Percentiles rank a stretch among this genome's conserved stretches.
Conservation (phyloP, 1,140 invertebrate species). For the Notospermus geniculatus region DNA sequence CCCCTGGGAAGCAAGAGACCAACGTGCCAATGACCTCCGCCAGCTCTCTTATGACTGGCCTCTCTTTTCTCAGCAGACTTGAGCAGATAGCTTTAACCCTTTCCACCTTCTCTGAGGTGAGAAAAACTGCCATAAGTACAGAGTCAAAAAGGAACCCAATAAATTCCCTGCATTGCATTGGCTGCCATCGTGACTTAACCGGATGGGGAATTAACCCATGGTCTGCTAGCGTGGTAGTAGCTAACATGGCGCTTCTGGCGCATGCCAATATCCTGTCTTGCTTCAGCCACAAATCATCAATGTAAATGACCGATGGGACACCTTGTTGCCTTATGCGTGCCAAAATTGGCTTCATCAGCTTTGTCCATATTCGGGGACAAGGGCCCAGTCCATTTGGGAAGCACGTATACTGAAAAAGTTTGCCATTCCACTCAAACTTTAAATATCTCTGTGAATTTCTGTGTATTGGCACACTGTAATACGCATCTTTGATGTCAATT, state of each 20-base stretch:
- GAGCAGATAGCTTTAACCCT: neutral
- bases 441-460: conserved; percentile 19
- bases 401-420: conserved; percentile 23
- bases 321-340: conserved; percentile 9
- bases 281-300: neutral
- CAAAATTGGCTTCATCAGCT: conserved; percentile 22
- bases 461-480: conserved; percentile 21
- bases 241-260: neutral
- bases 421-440: conserved; percentile 20
- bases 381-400: conserved; percentile 23
- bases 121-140: neutral
- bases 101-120: neutral
- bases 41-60: neutral
- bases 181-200: neutral
- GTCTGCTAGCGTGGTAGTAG: neutral
- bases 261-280: neutral
- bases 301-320: no score
- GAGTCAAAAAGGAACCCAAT: neutral
- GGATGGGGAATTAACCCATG: neutral
- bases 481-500: conserved; percentile 27
- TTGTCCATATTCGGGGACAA: conserved; percentile 14
- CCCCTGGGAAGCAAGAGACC: neutral
- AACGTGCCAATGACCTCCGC: neutral
- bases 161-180: neutral
- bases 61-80: neutral